phyloP scores from a whole-genome alignment of 2,113 vertebrate genomes.

The Argyrosomus japonicus region DNA sequence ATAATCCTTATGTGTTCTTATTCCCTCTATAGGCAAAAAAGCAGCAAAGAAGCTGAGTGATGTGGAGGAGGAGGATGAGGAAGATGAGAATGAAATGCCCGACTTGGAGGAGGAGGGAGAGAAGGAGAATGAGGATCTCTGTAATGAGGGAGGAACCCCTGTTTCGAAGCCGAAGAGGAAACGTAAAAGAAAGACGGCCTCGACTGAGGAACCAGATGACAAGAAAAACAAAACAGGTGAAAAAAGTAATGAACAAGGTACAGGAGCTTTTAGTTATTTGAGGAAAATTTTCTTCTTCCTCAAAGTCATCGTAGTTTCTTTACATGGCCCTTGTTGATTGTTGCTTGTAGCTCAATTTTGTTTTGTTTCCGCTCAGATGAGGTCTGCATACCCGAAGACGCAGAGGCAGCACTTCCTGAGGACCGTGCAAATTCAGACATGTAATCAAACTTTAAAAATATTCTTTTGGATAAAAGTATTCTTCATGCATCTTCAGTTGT shows the following conservation, averaged over 20 bases:
- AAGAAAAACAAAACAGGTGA: slow-evolving; percentile 52
- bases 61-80: slow-evolving; percentile 68
- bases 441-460: slow-evolving; percentile 47
- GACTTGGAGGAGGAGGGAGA: slow-evolving; percentile 80
- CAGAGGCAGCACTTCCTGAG: slow-evolving; percentile 58
- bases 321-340: background rate
- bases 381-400: slow-evolving; percentile 46
- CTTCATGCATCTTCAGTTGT: background rate
- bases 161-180: slow-evolving; percentile 73
- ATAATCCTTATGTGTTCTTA: background rate
- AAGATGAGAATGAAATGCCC: slow-evolving; percentile 50
- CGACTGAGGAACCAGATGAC: slow-evolving; percentile 54
- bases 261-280: background rate
- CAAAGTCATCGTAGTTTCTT: background rate
- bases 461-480: background rate
- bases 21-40: slow-evolving; percentile 55
- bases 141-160: slow-evolving; percentile 51
- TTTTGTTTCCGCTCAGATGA: slow-evolving; percentile 59
- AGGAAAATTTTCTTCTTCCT: background rate
- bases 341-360: background rate
- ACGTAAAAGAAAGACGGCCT: slow-evolving; percentile 77
- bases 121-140: slow-evolving; percentile 88
- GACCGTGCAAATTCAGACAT: slow-evolving; percentile 40
- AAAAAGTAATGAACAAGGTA: slow-evolving; percentile 49
- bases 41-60: slow-evolving; percentile 54